Percentiles rank a stretch among this genome's conserved stretches.
Conservation (phyloP, 2,797 vertebrate species). For the Apodemus agrarius region DNA sequence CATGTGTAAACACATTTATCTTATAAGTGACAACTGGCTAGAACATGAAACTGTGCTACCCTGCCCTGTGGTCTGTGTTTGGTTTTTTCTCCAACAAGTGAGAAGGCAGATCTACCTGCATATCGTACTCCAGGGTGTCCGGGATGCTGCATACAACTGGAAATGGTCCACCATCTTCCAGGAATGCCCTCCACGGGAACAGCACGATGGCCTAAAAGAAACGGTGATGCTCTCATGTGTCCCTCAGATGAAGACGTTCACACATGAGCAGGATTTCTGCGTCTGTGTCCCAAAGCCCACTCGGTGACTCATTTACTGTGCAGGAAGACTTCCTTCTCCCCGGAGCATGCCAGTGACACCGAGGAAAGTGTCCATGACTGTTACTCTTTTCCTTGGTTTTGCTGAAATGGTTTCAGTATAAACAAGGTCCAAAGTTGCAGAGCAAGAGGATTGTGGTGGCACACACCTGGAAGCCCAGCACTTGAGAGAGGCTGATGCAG, state of each 20-base stretch:
- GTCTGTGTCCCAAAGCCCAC: not conserved
- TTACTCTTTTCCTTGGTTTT: not conserved
- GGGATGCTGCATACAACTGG: conserved; percentile 85
- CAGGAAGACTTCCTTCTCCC: not conserved
- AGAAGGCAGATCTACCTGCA: conserved; percentile 87
- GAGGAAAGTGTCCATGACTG: not conserved
- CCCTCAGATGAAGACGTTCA: not conserved
- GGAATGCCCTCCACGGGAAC: conserved; percentile 90
- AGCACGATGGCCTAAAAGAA: conserved; percentile 83
- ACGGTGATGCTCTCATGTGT: not conserved
- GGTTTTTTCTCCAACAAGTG: not conserved
- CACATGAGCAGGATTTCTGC: not conserved
- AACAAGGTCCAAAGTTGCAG: conserved; percentile 5
- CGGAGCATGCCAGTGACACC: not conserved
- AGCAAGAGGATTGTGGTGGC: not conserved
- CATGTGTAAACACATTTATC: conserved; percentile 12
- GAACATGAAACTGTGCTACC: not conserved
- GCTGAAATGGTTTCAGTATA: conserved; percentile 16
- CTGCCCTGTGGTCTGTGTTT: not conserved
- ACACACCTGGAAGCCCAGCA: not conserved
- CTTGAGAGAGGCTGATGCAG: not conserved
- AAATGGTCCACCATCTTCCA: conserved; percentile 85
- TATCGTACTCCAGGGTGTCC: conserved; percentile 86
- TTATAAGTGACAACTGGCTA: not conserved
- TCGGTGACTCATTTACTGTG: not conserved